phyloP scores from a whole-genome alignment of 2,113 vertebrate species.

The Todiramphus saurophagus region DNA sequence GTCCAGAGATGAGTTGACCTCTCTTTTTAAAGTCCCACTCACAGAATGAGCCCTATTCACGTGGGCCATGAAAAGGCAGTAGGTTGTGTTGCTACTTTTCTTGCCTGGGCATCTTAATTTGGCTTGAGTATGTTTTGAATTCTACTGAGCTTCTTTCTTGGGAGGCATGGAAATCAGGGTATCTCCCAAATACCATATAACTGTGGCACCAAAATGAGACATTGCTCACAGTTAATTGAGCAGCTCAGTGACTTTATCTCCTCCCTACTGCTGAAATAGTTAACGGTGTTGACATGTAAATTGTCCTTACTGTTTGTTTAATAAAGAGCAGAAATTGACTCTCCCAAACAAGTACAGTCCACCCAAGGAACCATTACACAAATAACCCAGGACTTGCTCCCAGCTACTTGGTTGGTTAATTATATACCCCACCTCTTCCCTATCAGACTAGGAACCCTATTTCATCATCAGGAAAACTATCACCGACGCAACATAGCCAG shows the following conservation, averaged over 20 bases:
- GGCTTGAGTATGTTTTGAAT: not conserved
- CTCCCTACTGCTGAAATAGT: slow-evolving; percentile 3
- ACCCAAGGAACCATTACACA: slow-evolving; percentile 32
- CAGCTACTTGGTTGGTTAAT: slow-evolving; percentile 33
- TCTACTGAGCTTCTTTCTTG: not conserved
- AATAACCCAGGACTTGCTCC: slow-evolving; percentile 3
- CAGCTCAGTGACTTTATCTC: not conserved
- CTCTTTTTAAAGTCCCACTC: not conserved
- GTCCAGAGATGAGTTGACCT: not conserved
- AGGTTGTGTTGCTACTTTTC: not conserved
- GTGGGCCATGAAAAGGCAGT: not conserved
- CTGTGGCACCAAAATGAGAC: slow-evolving; percentile 7
- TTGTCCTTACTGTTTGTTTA: slow-evolving; percentile 7
- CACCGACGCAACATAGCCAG: slow-evolving; percentile 7
- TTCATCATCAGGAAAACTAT: slow-evolving; percentile 18
- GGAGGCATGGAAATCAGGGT: not conserved
- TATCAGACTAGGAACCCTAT: slow-evolving; percentile 13
- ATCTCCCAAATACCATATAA: not conserved
- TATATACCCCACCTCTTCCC: slow-evolving; percentile 7
- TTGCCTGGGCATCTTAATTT: not conserved
- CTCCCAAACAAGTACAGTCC: slow-evolving; percentile 20
- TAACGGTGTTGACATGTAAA: slow-evolving; percentile 54
- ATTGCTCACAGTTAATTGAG: not conserved
- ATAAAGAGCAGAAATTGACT: slow-evolving; percentile 9
- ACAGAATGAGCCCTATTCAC: not conserved